Percentiles rank a stretch among this genome's conserved stretches.
Conservation (phyloP, 2,113 vertebrate species). For the Platysteira castanea region DNA sequence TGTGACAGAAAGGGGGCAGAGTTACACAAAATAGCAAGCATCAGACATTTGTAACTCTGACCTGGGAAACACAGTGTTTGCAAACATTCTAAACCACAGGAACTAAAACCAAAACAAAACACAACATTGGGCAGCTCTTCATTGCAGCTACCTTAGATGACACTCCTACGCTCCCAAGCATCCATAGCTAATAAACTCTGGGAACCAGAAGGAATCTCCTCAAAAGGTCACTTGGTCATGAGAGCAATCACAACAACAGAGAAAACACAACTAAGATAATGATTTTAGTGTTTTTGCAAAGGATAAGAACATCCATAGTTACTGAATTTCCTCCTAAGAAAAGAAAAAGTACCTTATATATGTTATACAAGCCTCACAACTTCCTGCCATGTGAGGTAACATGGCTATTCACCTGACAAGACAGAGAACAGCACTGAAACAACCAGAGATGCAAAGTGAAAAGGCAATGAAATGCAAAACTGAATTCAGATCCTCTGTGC, state of each 20-base stretch:
- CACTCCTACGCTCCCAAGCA: not conserved
- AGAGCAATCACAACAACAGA: not conserved
- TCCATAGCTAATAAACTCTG: not conserved
- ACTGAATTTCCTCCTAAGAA: not conserved
- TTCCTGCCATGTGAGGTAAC: not conserved
- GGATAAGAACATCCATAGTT: not conserved
- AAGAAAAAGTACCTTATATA: not conserved
- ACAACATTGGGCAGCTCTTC: not conserved
- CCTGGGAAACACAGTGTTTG: not conserved
- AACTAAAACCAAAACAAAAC: not conserved
- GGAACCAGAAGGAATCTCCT: not conserved
- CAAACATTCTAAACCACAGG: not conserved
- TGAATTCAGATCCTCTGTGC: not conserved
- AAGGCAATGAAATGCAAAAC: not conserved
- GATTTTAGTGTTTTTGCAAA: not conserved
- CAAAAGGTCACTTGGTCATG: not conserved
- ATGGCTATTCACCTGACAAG: not conserved
- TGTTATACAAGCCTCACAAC: not conserved
- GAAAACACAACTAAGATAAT: not conserved
- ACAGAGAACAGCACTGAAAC: not conserved
- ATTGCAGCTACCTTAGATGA: not conserved
- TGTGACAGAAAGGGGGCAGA: slow-evolving; percentile 36
- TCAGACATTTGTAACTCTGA: not conserved
- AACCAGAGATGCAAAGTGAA: not conserved
- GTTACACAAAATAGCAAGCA: not conserved